Evolutionary conservation across 2,113 vertebrate species (phyloP), one percentile per base, ranked within the genome.

Genomic region (Nasalis larvatus): DNA sequence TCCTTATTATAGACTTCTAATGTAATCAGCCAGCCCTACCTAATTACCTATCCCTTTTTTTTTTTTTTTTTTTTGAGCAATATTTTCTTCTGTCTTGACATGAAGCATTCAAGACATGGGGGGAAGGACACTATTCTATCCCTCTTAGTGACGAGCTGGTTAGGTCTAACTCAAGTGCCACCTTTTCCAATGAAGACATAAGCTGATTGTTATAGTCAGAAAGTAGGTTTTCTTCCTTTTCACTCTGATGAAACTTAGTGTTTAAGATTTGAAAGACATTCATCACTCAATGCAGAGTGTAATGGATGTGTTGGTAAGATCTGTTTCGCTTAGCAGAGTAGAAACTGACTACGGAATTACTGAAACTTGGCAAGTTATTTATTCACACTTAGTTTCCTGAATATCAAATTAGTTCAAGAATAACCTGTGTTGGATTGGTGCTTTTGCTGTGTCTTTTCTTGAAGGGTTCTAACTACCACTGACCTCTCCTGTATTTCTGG

Each of bases 201-300:
- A 66, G 20, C 54, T 96, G 49, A 86, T 91, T 71, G 63, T 81
- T 82, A 89, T 4, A 52, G 40, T 60, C n/a, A 74, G 77, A 63
- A 77, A 96, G 40, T 13, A 88, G 6, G 4, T 58, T 93, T 96
- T 54, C 60, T 89, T 95, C 86, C 66, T 93, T 95, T 85, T 17
- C 14, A 60, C 32, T 81, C n/a, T 49, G 25, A 91, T 60, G 40
- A 4, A 86, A 86, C 35, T 66, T 85, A 52, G 23, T 60, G 14
- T 20, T 86, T 82, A 66, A 54, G 11, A 91, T 49, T 86, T 12
- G 68, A 49, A 97, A 83, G 45, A 30, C 23, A 37, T 78, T 60
- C 1, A 84, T 92, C 35, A 63, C 16, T 63, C 25, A 90, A 17
- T 52, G 25, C 10, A 60, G 40, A 4, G 2, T 74, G 23, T 56